These are phyloP conservation scores for Apolygus lucorum DNA, from an alignment of 1,140 invertebrate genomes.

Conservation along the genomic window DNA sequence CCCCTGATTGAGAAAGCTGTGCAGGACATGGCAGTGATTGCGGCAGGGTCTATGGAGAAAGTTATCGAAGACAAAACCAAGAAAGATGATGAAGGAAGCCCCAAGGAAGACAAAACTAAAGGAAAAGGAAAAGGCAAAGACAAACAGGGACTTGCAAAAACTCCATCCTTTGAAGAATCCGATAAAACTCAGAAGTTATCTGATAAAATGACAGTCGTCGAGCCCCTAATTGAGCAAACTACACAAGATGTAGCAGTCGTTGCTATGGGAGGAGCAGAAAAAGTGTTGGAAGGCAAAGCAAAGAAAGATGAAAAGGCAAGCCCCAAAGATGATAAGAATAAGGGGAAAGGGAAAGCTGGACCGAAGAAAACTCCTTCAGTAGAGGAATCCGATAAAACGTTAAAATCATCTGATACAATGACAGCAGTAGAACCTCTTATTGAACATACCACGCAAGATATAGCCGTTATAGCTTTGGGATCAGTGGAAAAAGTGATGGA, in stretches of 20 bases:
- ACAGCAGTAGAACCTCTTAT: too few species aligned
- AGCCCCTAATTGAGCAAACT: too few species aligned
- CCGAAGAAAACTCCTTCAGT: neutral
- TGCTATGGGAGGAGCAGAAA: too few species aligned
- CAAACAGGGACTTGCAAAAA: neutral
- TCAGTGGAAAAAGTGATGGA: too few species aligned
- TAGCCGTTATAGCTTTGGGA: too few species aligned
- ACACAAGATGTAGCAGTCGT: too few species aligned
- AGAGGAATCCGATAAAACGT: neutral
- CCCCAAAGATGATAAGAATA: constrained; percentile 5
- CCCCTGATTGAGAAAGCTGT: too few species aligned
- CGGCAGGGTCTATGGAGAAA: neutral
- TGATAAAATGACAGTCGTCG: too few species aligned
- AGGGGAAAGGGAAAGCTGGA: neutral
- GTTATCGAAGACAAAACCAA: neutral
- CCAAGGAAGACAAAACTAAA: neutral
- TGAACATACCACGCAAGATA: too few species aligned
- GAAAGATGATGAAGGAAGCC: constrained; percentile 10
- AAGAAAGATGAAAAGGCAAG: constrained; percentile 18
- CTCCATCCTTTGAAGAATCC: neutral
- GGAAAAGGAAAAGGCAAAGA: neutral
- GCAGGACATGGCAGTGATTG: neutral
- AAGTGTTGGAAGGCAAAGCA: constrained; percentile 9
- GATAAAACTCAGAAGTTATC: too few species aligned
- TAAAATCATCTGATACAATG: too few species aligned